These are phyloP conservation scores for Dolichotis patagonum DNA, from an alignment of 2,113 vertebrate species.

Conservation along the genomic window DNA sequence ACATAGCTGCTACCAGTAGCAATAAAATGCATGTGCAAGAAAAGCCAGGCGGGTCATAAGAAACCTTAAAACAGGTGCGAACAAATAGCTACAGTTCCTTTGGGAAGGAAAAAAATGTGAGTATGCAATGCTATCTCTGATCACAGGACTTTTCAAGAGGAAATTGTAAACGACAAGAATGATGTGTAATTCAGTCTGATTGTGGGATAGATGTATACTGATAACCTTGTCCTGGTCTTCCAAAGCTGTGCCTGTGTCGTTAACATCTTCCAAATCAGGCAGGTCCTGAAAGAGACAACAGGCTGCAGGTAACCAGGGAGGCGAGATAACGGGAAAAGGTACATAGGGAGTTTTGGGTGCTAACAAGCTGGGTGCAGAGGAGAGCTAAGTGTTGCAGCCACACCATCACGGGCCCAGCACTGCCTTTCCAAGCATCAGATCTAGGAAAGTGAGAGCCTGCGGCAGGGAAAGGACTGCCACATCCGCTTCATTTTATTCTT, in stretches of 20 bases:
- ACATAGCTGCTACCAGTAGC: not conserved
- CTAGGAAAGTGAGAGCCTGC: not conserved
- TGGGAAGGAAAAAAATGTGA: not conserved
- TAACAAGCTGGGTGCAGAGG: not conserved
- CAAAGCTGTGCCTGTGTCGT: constrained; percentile 21
- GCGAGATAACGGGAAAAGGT: fast-evolving
- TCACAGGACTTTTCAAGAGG: not conserved
- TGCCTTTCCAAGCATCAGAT: not conserved
- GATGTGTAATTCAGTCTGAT: not conserved
- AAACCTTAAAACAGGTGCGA: not conserved
- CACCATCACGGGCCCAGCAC: not conserved
- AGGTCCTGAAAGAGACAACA: constrained; percentile 88
- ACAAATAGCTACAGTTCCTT: not conserved
- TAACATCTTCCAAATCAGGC: constrained; percentile 93
- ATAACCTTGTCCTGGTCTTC: constrained; percentile 37
- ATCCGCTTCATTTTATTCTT: not conserved
- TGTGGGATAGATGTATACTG: not conserved
- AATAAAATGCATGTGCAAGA: not conserved
- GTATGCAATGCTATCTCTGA: too few relatives aligned
- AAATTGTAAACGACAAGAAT: not conserved
- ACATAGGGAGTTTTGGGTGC: not conserved
- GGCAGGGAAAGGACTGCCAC: not conserved
- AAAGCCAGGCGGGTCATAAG: not conserved
- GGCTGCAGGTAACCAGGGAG: not conserved
- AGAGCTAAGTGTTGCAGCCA: not conserved